These are phyloP conservation scores for Syngnathus scovelli DNA, from an alignment of 2,113 vertebrate genomes.

Conservation along the genomic window DNA sequence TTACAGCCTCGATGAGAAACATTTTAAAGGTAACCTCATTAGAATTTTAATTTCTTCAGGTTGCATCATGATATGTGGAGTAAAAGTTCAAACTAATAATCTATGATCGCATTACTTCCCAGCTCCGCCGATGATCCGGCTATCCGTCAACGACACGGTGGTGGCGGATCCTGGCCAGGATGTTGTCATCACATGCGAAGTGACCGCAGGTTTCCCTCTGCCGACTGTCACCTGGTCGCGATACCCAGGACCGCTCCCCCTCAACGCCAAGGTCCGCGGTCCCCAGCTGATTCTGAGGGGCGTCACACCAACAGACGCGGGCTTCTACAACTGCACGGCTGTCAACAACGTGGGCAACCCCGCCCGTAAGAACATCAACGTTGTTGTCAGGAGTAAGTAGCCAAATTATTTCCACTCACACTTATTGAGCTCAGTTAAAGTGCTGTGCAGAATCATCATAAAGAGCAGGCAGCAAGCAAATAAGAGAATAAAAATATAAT, in stretches of 20 bases:
- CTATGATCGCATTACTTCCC: conserved; percentile 3
- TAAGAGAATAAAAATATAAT: neutral
- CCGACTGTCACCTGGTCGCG: conserved; percentile 87
- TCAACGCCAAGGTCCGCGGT: conserved; percentile 75
- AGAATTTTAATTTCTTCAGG: neutral
- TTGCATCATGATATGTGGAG: neutral
- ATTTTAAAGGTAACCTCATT: neutral
- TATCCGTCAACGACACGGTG: conserved; percentile 83
- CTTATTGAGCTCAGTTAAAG: neutral
- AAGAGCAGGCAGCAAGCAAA: too few species aligned
- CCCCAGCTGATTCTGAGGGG: conserved; percentile 78
- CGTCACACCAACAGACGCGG: conserved; percentile 79
- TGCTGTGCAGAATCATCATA: too few species aligned
- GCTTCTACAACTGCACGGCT: conserved; percentile 92
- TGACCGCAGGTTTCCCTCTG: conserved; percentile 79
- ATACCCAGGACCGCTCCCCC: conserved; percentile 78
- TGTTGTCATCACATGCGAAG: conserved; percentile 83
- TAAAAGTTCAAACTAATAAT: neutral
- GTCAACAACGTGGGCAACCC: conserved; percentile 96
- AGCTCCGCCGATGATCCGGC: conserved; percentile 71
- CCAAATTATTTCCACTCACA: neutral
- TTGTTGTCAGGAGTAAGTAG: conserved; percentile 81
- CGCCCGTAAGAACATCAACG: conserved; percentile 87
- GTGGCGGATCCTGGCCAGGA: conserved; percentile 92
- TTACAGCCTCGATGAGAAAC: neutral